Base-by-base conservation (phyloP, 2,797 vertebrate species). In the Helarctos malayanus region DNA sequence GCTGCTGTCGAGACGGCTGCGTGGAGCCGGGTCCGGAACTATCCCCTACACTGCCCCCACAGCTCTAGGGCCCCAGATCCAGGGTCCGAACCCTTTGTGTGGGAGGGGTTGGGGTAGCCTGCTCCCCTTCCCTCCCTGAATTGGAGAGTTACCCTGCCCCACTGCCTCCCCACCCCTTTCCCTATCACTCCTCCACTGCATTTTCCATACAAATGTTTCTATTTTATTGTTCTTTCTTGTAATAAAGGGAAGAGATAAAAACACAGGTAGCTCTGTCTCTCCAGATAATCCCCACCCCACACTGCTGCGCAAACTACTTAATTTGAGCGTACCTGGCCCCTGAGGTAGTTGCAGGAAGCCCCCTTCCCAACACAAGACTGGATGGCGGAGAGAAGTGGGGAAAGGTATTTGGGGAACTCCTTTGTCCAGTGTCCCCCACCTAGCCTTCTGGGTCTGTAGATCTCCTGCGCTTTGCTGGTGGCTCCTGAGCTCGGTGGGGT, bases 221-320 rank as follows among this genome's bases (percentile, higher is more conserved):
- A 99, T 99, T 99, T 99, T 99, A 99, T 99, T 99, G 98, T 98
- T 99, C 98, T 98, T 98, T 99, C 98, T 98, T 99, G 98, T 98
- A 98, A 98, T 99, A 98, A 99, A 98, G 98, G 97, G 98, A 98
- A 99, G 94, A 98, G 94, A 94, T 94, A 98, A 98, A 98, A 96
- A 49, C 91, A 76, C 3, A 84, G 1, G 71, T 23, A 78, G n/a
- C 27, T 8, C 2, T 57, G 2, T 71, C 75, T 86, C 21, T n/a
- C n/a, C 14, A 32, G 32, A n/a, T 6, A 80, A 59, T 15, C 47
- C 52, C 21, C 16, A 61, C 25, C 63, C n/a, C 2, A 52, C 14
- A 85, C 5, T 63, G 19, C 1, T 41, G 52, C 80, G 35, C 45
- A 63, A 91, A 95, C 13, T 83, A 29, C 86, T 94, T 93, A 65